Conservation (phyloP, 2,797 vertebrate genomes). For the Phyllotis vaccarum region DNA sequence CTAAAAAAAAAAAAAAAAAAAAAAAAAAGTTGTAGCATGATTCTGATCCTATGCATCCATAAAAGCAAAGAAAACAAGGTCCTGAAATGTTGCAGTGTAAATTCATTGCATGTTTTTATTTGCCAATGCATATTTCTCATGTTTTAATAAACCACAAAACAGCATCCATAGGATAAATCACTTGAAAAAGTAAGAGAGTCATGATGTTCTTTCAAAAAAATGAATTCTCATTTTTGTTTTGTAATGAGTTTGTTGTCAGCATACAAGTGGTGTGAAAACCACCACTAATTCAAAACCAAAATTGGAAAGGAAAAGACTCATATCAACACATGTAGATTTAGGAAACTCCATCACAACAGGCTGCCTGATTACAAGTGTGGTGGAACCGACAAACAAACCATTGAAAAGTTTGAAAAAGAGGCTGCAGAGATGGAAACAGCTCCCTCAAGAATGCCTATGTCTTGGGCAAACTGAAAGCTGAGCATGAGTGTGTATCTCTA, state of each 20-base stretch:
- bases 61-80: constrained; percentile 43
- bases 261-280: background rate
- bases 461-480: background rate
- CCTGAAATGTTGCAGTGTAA: background rate
- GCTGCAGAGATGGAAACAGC: background rate
- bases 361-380: too few relatives aligned
- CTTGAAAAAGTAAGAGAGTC: constrained; percentile 51
- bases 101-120: constrained; percentile 37
- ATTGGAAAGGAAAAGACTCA: background rate
- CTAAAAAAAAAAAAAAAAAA: constrained; percentile 11
- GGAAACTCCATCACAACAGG: background rate
- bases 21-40: background rate
- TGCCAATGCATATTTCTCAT: constrained; percentile 55
- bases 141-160: constrained; percentile 67
- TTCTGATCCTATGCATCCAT: background rate
- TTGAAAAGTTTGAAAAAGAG: background rate
- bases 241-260: background rate
- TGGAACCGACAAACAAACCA: background rate
- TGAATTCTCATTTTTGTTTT: background rate
- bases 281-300: background rate
- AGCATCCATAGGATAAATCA: constrained; percentile 43
- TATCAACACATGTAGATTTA: background rate
- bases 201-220: constrained; percentile 15
- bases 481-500: background rate
- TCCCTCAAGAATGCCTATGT: too few relatives aligned